phyloP scores from a whole-genome alignment of 2,113 vertebrate genomes.

The Calidris pugnax region DNA sequence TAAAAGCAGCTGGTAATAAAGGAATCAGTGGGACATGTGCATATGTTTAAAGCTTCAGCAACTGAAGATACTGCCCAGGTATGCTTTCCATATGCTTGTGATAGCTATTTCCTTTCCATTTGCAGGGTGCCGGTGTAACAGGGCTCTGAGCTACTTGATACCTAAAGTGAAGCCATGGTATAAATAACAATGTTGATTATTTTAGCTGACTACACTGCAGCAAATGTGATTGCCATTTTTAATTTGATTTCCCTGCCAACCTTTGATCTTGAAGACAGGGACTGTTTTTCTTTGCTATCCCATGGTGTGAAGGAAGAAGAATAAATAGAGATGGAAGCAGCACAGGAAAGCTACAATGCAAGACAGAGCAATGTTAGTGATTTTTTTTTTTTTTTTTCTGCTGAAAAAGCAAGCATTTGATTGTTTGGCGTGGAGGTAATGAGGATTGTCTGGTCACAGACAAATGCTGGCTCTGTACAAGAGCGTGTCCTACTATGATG shows the following conservation, averaged over 20 bases:
- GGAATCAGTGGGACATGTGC: neutral
- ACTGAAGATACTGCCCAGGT: neutral
- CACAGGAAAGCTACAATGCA: neutral
- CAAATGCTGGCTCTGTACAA: neutral
- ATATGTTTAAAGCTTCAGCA: conserved; percentile 17
- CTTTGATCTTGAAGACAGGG: neutral
- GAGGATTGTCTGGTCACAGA: neutral
- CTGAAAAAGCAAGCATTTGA: neutral
- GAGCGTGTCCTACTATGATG: accelerated
- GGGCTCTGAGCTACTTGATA: neutral
- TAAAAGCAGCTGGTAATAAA: conserved; percentile 13
- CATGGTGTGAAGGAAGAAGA: neutral
- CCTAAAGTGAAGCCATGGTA: neutral
- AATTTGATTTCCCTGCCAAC: neutral
- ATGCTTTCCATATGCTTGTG: neutral
- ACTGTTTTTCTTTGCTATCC: neutral
- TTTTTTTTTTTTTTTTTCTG: neutral
- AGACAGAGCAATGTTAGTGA: neutral
- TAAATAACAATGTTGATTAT: neutral
- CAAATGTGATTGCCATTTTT: neutral
- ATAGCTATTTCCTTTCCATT: neutral
- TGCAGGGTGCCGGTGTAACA: neutral
- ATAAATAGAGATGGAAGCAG: neutral
- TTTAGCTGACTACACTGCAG: neutral
- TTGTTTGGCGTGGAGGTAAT: neutral